Evolutionary conservation across 2,797 vertebrate species (phyloP).

Genomic region (Rhadinocentrus ornatus): DNA sequence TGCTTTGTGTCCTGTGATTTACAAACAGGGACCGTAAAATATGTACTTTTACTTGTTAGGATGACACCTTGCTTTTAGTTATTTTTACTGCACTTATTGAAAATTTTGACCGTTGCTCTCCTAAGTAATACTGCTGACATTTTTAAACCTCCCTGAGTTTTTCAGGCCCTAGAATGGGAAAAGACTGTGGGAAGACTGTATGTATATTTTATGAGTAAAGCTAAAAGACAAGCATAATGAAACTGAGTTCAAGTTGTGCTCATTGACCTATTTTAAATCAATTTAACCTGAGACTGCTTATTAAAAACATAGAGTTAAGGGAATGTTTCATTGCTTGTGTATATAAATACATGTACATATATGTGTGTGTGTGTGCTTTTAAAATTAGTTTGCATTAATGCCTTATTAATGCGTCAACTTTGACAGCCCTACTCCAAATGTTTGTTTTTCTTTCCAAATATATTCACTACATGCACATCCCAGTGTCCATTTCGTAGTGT

Average conservation of each 20-base stretch:
- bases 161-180: slow-evolving; percentile 28
- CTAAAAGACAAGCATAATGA: slow-evolving; percentile 32
- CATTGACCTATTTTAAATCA: slow-evolving; percentile 51
- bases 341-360: too few species aligned
- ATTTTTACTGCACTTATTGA: slow-evolving; percentile 58
- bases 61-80: slow-evolving; percentile 55
- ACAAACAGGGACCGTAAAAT: slow-evolving; percentile 53
- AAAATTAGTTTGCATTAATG: too few species aligned
- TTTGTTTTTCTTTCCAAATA: too few species aligned
- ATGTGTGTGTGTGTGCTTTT: too few species aligned
- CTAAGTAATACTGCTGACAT: slow-evolving; percentile 50
- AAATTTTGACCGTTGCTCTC: slow-evolving; percentile 37
- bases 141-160: slow-evolving; percentile 33
- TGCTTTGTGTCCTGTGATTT: slow-evolving; percentile 49
- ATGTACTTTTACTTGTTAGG: slow-evolving; percentile 32
- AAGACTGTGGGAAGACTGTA: slow-evolving; percentile 33
- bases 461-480: too few species aligned
- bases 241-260: slow-evolving; percentile 37
- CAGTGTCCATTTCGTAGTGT: too few species aligned
- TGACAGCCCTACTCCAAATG: too few species aligned
- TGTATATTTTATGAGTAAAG: slow-evolving; percentile 46
- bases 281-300: slow-evolving; percentile 32
- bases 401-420: too few species aligned
- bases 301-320: slow-evolving; percentile 33
- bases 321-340: slow-evolving; percentile 43